phyloP scores from a whole-genome alignment of 2,888 invertebrate species.

The Drosophila rubida region DNA sequence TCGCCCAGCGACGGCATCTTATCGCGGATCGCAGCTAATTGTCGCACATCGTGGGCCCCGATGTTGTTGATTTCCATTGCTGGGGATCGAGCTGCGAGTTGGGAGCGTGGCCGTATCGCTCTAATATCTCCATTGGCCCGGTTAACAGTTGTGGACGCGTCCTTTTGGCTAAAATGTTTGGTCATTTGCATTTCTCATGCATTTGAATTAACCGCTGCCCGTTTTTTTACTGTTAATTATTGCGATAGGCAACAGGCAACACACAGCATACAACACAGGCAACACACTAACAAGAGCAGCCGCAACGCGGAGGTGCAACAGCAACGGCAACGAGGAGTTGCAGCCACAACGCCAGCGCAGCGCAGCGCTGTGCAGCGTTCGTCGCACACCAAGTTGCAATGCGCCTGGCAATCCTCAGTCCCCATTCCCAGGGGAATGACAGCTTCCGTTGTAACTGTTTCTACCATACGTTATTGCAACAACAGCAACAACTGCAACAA shows the following conservation, averaged over 20 bases:
- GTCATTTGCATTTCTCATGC: constrained; percentile 78
- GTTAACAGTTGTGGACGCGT: constrained; percentile 46
- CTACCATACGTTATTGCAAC: constrained; percentile 76
- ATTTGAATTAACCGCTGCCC: constrained; percentile 77
- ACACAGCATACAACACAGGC: no score
- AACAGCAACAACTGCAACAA: constrained; percentile 40
- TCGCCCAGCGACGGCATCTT: constrained; percentile 13
- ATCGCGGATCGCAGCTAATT: constrained; percentile 59
- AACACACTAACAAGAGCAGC: constrained; percentile 50
- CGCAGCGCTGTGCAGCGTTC: neutral
- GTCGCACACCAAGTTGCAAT: constrained; percentile 38
- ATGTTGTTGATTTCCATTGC: neutral
- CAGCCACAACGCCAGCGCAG: constrained; percentile 47
- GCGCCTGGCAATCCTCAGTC: constrained; percentile 49
- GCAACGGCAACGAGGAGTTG: constrained; percentile 20
- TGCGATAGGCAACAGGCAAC: constrained; percentile 74
- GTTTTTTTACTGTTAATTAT: constrained; percentile 76
- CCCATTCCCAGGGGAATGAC: constrained; percentile 76
- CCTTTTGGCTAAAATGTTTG: constrained; percentile 72
- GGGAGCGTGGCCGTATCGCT: constrained; percentile 2
- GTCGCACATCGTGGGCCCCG: constrained; percentile 22
- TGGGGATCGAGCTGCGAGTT: no score
- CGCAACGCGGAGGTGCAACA: constrained; percentile 16
- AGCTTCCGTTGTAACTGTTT: constrained; percentile 81
- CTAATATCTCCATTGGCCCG: constrained; percentile 65